These are phyloP conservation scores for Enteromius thamalakanensis DNA, from an alignment of 2,797 vertebrate species.

Conservation along the genomic window DNA sequence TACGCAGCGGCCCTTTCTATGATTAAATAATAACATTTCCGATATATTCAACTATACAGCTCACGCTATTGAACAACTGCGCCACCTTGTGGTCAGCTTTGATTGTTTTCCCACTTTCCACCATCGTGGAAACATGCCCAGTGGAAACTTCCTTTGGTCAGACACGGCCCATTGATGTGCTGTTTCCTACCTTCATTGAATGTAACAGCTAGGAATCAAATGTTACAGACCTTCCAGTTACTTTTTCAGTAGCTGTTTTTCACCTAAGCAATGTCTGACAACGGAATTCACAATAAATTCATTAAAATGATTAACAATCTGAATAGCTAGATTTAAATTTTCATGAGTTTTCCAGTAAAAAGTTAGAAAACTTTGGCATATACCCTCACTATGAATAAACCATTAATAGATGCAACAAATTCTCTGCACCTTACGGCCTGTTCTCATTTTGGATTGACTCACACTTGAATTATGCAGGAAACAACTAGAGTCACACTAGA, in stretches of 20 bases:
- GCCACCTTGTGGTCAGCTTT: constrained; percentile 46
- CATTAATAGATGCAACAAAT: background rate
- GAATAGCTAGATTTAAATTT: background rate
- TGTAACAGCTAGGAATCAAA: constrained; percentile 34
- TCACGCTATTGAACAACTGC: constrained; percentile 25
- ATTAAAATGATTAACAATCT: background rate
- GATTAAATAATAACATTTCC: constrained; percentile 33
- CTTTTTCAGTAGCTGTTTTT: background rate
- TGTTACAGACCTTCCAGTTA: background rate
- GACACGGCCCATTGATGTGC: constrained; percentile 39
- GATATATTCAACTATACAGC: constrained; percentile 13
- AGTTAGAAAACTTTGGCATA: background rate
- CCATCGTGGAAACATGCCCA: constrained; percentile 51
- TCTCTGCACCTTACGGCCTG: background rate
- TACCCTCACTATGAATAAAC: background rate
- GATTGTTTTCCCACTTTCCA: background rate
- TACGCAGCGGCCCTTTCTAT: background rate
- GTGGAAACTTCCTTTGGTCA: constrained; percentile 66
- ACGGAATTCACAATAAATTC: background rate
- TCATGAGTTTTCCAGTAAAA: background rate
- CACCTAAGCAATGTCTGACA: background rate
- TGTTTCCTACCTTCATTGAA: constrained; percentile 14
- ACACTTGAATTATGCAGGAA: background rate
- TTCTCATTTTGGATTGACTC: background rate
- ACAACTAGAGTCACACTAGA: background rate